A percentile compares a stretch with the other conserved stretches of the same genome.
These are phyloP conservation scores for Tragelaphus scriptus DNA, from an alignment of 2,113 vertebrate genomes.

Conservation along the genomic window DNA sequence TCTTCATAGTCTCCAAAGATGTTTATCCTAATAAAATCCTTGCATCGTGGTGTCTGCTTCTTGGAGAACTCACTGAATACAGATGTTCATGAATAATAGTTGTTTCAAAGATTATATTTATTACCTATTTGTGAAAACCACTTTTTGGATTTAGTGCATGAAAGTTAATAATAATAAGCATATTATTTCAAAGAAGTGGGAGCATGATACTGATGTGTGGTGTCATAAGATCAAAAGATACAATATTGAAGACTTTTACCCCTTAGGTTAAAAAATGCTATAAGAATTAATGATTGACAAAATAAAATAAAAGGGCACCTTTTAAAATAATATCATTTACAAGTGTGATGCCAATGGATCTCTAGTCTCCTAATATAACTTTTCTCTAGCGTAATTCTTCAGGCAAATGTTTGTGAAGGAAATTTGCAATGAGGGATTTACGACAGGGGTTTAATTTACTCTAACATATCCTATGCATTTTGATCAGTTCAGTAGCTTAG, in stretches of 20 bases:
- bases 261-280: not conserved
- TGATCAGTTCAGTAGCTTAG: not conserved
- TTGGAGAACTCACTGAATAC: not conserved
- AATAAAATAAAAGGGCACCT: slow-evolving; percentile 55
- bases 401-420: slow-evolving; percentile 2
- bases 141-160: not conserved
- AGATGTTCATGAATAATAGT: not conserved
- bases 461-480: not conserved
- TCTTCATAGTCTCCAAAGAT: not conserved
- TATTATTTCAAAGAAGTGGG: slow-evolving; percentile 11
- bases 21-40: not conserved
- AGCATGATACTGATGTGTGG: not conserved
- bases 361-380: slow-evolving; percentile 9
- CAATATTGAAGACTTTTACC: slow-evolving; percentile 39
- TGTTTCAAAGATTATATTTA: slow-evolving; percentile 20
- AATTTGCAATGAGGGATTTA: not conserved
- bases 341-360: slow-evolving; percentile 7
- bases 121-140: not conserved
- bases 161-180: not conserved
- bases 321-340: slow-evolving; percentile 45
- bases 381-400: not conserved
- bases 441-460: not conserved
- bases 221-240: not conserved
- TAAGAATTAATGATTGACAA: slow-evolving; percentile 58
- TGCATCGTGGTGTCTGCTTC: not conserved